Base-by-base conservation (phyloP, 2,888 invertebrate species). In the Deilephila elpenor region DNA sequence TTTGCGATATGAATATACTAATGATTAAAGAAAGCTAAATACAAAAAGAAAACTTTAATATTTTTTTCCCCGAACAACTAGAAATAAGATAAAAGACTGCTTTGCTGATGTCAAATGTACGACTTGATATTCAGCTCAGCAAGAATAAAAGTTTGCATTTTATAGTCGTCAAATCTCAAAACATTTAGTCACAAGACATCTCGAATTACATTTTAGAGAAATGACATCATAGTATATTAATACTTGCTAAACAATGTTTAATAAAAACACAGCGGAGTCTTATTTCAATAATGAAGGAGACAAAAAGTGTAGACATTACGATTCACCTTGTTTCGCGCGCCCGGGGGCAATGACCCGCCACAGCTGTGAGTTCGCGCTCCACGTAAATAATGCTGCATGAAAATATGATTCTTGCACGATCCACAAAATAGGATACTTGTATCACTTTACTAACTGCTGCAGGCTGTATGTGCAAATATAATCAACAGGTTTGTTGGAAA, bases 301-400 rank as follows among this genome's bases (percentile, higher is more conserved):
- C 88, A 90, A 91, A 91, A 90, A 88, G 83, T 86, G 77, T 78
- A 79, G 81, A 82, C 82, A 83, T 85, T 85, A 85, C 90, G 88
- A 90, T 91, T 93, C 91, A 93, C 93, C 92, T 93, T 92, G 91
- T 92, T 93, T 92, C 88, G 90, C 89, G 87, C 87, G 86, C 76
- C 83, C 87, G 88, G 82, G 92, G 88, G 81, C 91, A 90, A 82
- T 86, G 91, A 93, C 93, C 93, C 83, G 82, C 75, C 89, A 88
- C 93, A 93, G 93, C 93, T 93, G 93, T 90, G 80, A 76, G 74
- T 74, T 78, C 79, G 80, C 70, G 70, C 72, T 62, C 73, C 86
- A 84, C 86, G 86, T 88, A 90, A 90, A 90, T 89, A 90, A 86
- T 86, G 82, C 78, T 44, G 67, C 71, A 70, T 74, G 71, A 71